Percentiles rank a stretch among this genome's conserved stretches.
phyloP scores from a whole-genome alignment of 2,888 invertebrate species.

The Rhimphoctona megacephalus region DNA sequence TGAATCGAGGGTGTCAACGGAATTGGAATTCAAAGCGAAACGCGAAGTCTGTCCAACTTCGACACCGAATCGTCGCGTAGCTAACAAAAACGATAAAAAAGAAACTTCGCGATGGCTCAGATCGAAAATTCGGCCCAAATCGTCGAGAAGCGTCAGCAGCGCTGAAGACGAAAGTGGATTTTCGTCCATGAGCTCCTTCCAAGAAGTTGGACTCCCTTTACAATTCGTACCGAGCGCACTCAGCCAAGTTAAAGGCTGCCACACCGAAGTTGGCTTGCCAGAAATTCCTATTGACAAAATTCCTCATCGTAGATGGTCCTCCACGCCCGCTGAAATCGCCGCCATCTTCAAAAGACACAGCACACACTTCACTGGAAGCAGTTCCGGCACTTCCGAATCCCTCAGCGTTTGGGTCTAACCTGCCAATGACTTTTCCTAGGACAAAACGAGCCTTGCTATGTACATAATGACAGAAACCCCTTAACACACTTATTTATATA shows the following conservation, averaged over 20 bases:
- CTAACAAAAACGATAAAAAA: conserved; percentile 71
- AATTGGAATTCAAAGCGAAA: conserved; percentile 10
- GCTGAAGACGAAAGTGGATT: conserved; percentile 94
- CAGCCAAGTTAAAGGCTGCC: conserved; percentile 80
- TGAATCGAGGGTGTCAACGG: conserved; percentile 14
- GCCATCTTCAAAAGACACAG: conserved; percentile 80
- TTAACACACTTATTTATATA: conserved; percentile 17
- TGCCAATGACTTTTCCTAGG: background rate
- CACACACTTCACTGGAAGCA: conserved; percentile 75
- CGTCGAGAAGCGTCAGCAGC: conserved; percentile 78
- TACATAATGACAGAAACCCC: conserved; percentile 23
- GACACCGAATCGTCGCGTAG: conserved; percentile 72
- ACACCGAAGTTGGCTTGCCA: conserved; percentile 82
- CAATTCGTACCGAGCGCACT: conserved; percentile 47
- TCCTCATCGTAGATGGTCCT: conserved; percentile 82
- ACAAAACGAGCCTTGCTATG: conserved; percentile 18
- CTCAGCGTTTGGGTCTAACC: conserved; percentile 82
- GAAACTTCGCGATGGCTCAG: conserved; percentile 68
- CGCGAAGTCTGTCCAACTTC: conserved; percentile 65
- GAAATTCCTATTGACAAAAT: conserved; percentile 79
- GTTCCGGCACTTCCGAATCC: conserved; percentile 77
- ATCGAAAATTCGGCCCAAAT: conserved; percentile 73
- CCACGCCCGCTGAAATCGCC: conserved; percentile 81
- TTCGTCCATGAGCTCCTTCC: conserved; percentile 94
- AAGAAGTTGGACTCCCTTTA: conserved; percentile 91